Conservation (phyloP, 2,888 invertebrate species). For the Dastarcus helophoroides region DNA sequence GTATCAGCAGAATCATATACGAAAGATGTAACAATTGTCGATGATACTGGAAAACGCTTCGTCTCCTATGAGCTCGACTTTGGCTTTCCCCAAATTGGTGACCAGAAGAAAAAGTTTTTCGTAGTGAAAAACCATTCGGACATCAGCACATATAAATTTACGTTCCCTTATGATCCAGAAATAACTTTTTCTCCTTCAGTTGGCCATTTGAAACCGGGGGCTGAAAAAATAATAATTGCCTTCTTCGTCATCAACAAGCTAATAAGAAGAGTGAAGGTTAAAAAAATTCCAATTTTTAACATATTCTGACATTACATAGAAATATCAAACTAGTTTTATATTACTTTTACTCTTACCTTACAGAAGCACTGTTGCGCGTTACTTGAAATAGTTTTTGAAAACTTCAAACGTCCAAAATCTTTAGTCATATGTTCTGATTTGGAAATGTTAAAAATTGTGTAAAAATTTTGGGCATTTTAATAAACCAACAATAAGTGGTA, state of each 20-base stretch:
- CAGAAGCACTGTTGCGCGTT: neutral
- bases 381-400: no score
- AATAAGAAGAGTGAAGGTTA: no score
- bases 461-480: constrained; percentile 35
- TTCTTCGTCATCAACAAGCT: constrained; percentile 34
- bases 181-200: constrained; percentile 40
- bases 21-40: no score
- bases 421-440: no score
- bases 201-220: constrained; percentile 36
- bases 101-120: constrained; percentile 32
- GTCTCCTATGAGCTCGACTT: constrained; percentile 35
- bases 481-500: constrained; percentile 39
- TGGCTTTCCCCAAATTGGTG: constrained; percentile 31
- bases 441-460: constrained; percentile 19
- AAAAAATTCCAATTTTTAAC: no score
- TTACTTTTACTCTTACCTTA: no score
- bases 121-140: constrained; percentile 35
- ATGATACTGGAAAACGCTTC: no score
- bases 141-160: constrained; percentile 32
- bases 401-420: no score
- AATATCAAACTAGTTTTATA: no score
- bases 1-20: no score
- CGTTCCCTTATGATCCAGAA: constrained; percentile 26
- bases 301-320: no score
- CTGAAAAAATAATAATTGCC: constrained; percentile 40